These are phyloP conservation scores for Scaptomyza graminum DNA, from an alignment of 1,140 invertebrate genomes.

Conservation along the genomic window DNA sequence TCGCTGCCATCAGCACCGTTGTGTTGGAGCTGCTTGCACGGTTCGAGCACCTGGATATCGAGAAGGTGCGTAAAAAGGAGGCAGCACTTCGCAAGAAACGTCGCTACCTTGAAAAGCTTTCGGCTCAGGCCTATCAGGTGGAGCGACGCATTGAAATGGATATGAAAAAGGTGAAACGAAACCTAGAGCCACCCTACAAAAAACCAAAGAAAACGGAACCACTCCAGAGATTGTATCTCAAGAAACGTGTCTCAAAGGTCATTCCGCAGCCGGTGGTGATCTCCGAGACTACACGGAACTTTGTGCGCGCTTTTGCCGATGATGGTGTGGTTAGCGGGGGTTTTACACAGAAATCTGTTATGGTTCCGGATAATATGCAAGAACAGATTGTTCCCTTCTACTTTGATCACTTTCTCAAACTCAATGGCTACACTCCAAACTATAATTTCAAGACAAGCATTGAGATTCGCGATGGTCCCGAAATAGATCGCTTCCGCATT, in stretches of 20 bases:
- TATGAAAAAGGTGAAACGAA: constrained; percentile 74
- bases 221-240: constrained; percentile 57
- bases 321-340: constrained; percentile 52
- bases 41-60: constrained; percentile 69
- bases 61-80: constrained; percentile 51
- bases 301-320: constrained; percentile 71
- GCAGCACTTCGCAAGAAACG: constrained; percentile 51
- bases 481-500: constrained; percentile 62
- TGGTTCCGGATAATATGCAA: constrained; percentile 64
- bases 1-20: constrained; percentile 68
- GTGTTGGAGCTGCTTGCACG: constrained; percentile 65
- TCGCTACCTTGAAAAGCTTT: constrained; percentile 63
- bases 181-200: constrained; percentile 69
- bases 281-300: constrained; percentile 71
- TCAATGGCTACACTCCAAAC: constrained; percentile 80
- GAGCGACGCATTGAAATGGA: constrained; percentile 75
- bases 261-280: constrained; percentile 28
- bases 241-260: constrained; percentile 45
- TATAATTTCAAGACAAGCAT: constrained; percentile 81
- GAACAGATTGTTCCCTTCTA: constrained; percentile 81
- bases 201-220: constrained; percentile 60
- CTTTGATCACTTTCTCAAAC: constrained; percentile 79
- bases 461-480: constrained; percentile 70
- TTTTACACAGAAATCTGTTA: constrained; percentile 50
- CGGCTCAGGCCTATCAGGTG: constrained; percentile 66